Base-by-base conservation (phyloP, 2,797 vertebrate genomes). In the Artibeus jamaicensis region DNA sequence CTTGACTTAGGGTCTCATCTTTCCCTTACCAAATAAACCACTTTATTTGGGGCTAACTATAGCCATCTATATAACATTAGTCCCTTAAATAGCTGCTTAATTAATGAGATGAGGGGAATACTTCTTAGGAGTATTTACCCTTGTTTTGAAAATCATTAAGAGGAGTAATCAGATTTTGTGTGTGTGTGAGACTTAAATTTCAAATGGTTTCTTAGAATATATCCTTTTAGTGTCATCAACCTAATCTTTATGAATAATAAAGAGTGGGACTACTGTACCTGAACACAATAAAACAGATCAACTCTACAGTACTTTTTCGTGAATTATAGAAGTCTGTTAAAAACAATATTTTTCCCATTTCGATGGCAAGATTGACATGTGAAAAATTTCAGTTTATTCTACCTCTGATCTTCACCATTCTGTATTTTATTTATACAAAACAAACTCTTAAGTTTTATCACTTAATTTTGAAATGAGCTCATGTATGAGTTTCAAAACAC, bases 291-390 rank as follows among this genome's bases (percentile, higher is more conserved):
- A 29, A 62, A 78, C 71, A 89, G 55, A 37, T 70, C 77, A 55
- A 86, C 71, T 73, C 34, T 48, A 18, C 5, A 84, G 0, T 91
- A 92, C 98, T 98, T 99, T 98, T 98, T 97, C 98, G 98, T 98
- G 98, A 98, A 97, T 99, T 98, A 98, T 98, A 98, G 98, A 98
- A 98, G 98, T 94, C 34, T 85, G 97, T 96, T 97, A 96, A 98
- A 98, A 97, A 97, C 89, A 97, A 86, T 96, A 24, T 95, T 91
- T 86, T 34, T 29, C 67, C 50, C 26, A 74, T 95, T 95, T n/a
- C 24, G 42, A 6, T 85, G 95, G 90, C 94, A 94, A 85, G 70
- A 95, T 97, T 95, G 97, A 97, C 97, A 62, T 42, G 85, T 82
- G 95, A 98, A 90, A 76, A 84, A 1, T 55, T 97, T 97, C 98